phyloP scores from a whole-genome alignment of 2,888 invertebrate genomes.

The Schizaphis graminum region DNA sequence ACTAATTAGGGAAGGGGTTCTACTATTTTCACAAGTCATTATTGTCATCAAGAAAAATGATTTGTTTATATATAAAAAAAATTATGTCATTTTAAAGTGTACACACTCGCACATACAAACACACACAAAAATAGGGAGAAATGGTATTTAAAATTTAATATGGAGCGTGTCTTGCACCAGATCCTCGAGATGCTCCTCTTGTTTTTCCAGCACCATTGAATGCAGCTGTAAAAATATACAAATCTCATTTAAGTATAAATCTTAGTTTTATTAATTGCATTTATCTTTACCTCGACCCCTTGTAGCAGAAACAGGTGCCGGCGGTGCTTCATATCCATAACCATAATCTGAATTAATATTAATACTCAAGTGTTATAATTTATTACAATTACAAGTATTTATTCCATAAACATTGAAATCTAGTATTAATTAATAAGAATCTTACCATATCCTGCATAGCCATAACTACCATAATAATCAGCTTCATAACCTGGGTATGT shows the following conservation, averaged over 20 bases:
- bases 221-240: slow-evolving; percentile 45
- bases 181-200: slow-evolving; percentile 61
- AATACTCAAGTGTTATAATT: background rate
- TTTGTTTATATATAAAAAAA: slow-evolving; percentile 59
- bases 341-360: slow-evolving; percentile 55
- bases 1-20: slow-evolving; percentile 33
- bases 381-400: background rate
- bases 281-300: slow-evolving; percentile 54
- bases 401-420: background rate
- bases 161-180: slow-evolving; percentile 64
- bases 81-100: slow-evolving; percentile 54
- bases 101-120: slow-evolving; percentile 56
- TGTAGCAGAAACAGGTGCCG: slow-evolving; percentile 61
- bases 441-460: slow-evolving; percentile 62
- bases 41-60: slow-evolving; percentile 61
- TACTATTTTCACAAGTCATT: slow-evolving; percentile 57
- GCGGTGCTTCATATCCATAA: slow-evolving; percentile 64
- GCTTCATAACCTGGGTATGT: slow-evolving; percentile 62
- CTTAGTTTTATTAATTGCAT: background rate
- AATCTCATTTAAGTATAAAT: background rate
- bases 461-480: slow-evolving; percentile 61
- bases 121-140: slow-evolving; percentile 48
- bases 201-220: slow-evolving; percentile 63
- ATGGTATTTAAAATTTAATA: slow-evolving; percentile 42
- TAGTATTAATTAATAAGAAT: background rate